Base-by-base conservation (phyloP, 2,113 vertebrate species). In the Leptobrachium leishanense region DNA sequence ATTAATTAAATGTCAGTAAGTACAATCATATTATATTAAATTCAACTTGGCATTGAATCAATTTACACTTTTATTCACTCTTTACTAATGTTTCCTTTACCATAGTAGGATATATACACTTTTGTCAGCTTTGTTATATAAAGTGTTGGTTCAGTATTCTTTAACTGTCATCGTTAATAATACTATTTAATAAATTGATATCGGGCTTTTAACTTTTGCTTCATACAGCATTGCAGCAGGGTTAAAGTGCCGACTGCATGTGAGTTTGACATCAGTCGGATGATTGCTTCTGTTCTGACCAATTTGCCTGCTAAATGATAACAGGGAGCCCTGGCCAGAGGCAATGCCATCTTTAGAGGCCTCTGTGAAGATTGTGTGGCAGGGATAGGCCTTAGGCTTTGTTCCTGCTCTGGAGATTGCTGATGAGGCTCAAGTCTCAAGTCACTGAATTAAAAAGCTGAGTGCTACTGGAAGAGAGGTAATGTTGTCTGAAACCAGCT, bases 251-350 rank as follows among this genome's bases (percentile, higher is more conserved):
- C 7, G 55, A 15, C 41, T 39, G 5, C 40, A 54, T 20, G 20
- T 78, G 44, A 72, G 71, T 54, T 64, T 20, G 74, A 13, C 53
- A 74, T 55, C 54, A 46, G 15, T 62, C 2, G 43, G 55, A 59
- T 13, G 13, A 80, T 68, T 3, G n/a, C 72, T 54, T 74, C 77
- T 80, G 77, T 80, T 80, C 77, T 80, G 77, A 80, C 71, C 63
- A 74, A 80, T 80, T 80, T 68, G 53, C 43, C 72, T 72, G 65
- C 71, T 80, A 80, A 80, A 74, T 80, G 70, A 74, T 74, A 46
- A 68, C 64, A 74, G 6, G 6, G 50, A 74, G 53, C 62, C 54
- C 71, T 74, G 63, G 42, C 77, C 64, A 68, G 71, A 80, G 77
- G 63, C 77, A 68, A 68, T 68, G 62, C 64, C 71, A 74, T 80